Conservation (phyloP, 2,888 invertebrate species). For the Zygothrica quintamaculata region DNA sequence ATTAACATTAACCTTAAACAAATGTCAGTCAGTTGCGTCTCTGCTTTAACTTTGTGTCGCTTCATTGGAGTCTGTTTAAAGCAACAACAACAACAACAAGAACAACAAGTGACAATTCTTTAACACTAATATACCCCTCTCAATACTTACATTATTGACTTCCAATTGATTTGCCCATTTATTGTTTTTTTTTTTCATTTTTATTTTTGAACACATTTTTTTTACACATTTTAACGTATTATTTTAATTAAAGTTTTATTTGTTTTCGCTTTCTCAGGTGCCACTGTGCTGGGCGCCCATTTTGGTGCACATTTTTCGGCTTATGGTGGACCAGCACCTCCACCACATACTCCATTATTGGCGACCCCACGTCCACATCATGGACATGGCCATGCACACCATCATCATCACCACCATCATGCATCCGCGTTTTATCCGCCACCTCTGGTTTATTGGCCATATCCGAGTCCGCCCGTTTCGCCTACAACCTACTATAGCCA, state of each 20-base stretch:
- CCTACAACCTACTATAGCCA: slow-evolving; percentile 93
- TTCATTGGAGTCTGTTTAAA: slow-evolving; percentile 5
- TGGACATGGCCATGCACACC: slow-evolving; percentile 76
- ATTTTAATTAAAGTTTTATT: neutral
- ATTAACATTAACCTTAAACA: too few species aligned
- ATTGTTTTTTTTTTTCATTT: slow-evolving; percentile 4
- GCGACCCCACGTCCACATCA: slow-evolving; percentile 81
- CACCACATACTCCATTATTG: slow-evolving; percentile 77
- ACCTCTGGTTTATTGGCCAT: slow-evolving; percentile 95
- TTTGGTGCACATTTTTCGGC: slow-evolving; percentile 83
- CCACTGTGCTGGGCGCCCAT: slow-evolving; percentile 86
- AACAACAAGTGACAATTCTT: slow-evolving; percentile 30
- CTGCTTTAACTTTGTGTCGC: slow-evolving; percentile 36
- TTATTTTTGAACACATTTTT: too few species aligned
- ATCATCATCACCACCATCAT: slow-evolving; percentile 86
- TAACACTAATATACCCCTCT: slow-evolving; percentile 39
- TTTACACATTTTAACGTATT: too few species aligned
- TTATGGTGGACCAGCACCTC: slow-evolving; percentile 85
- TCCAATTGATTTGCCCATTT: slow-evolving; percentile 9
- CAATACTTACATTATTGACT: slow-evolving; percentile 73
- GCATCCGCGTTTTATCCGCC: slow-evolving; percentile 86
- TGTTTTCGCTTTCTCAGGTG: slow-evolving; percentile 85
- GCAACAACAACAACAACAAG: too few species aligned
- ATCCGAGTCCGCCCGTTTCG: slow-evolving; percentile 97
- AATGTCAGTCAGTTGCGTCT: slow-evolving; percentile 16